phyloP scores from a whole-genome alignment of 2,888 invertebrate species.

The Dynastes grantii region DNA sequence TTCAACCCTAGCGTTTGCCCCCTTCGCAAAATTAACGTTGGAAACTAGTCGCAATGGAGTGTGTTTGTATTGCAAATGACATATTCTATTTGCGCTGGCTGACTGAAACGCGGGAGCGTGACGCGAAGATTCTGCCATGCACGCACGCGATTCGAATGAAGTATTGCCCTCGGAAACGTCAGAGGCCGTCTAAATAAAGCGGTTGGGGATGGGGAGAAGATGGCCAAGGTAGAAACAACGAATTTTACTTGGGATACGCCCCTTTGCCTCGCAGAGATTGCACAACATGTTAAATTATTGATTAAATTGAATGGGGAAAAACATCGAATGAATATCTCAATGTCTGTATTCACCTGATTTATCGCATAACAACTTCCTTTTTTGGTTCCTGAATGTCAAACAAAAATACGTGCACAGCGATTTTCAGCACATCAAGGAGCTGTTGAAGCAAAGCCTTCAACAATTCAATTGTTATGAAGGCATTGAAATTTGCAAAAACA shows the following conservation, averaged over 20 bases:
- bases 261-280: too few species aligned
- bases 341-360: too few species aligned
- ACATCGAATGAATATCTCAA: too few species aligned
- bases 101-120: conserved; percentile 32
- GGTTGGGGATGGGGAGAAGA: neutral
- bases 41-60: conserved; percentile 36
- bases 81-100: conserved; percentile 45
- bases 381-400: too few species aligned
- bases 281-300: too few species aligned
- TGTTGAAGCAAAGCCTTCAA: too few species aligned
- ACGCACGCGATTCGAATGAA: conserved; percentile 10
- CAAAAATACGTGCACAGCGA: too few species aligned
- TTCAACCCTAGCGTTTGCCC: neutral
- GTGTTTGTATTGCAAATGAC: conserved; percentile 48
- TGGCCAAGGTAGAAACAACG: neutral
- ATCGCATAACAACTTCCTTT: too few species aligned
- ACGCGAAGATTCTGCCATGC: conserved; percentile 18
- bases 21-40: conserved; percentile 35
- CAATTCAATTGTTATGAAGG: too few species aligned
- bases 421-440: too few species aligned
- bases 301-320: too few species aligned
- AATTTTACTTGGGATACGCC: neutral
- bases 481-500: too few species aligned
- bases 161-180: conserved; percentile 16
- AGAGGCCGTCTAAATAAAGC: neutral